A percentile compares a stretch with the other conserved stretches of the same genome.
Evolutionary conservation across 2,113 vertebrate genomes (phyloP).

Genomic region (Coracopsis vasa): DNA sequence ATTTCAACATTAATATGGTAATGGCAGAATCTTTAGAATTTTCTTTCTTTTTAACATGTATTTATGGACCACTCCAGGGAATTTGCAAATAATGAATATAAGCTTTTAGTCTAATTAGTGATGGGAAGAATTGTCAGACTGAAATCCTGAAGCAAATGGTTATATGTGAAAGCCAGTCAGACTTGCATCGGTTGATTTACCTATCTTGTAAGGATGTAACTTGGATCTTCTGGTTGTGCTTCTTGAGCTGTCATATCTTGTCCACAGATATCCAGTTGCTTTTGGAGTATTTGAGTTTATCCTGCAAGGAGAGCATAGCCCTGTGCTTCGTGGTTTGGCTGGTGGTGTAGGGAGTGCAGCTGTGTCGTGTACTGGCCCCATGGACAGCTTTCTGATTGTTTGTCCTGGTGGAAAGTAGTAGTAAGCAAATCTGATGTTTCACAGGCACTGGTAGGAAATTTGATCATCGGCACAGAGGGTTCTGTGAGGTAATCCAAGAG

Average conservation of each 20-base stretch:
- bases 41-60: constrained; percentile 19
- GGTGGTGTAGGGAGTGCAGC: background rate
- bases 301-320: rapidly evolving
- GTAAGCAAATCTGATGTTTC: background rate
- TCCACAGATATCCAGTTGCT: rapidly evolving
- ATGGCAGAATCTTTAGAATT: background rate
- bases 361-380: rapidly evolving
- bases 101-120: constrained; percentile 34
- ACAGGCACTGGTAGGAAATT: background rate
- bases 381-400: rapidly evolving
- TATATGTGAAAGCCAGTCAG: background rate
- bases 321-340: rapidly evolving
- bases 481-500: background rate
- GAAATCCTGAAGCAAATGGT: background rate
- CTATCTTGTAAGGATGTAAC: rapidly evolving
- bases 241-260: rapidly evolving
- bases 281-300: rapidly evolving
- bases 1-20: background rate
- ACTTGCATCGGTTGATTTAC: background rate
- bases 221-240: background rate
- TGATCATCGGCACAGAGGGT: background rate
- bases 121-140: background rate
- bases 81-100: constrained; percentile 5
- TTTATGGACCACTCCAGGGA: background rate
- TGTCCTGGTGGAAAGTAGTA: background rate